phyloP scores from a whole-genome alignment of 2,113 vertebrate species.

The Anas platyrhynchos region DNA sequence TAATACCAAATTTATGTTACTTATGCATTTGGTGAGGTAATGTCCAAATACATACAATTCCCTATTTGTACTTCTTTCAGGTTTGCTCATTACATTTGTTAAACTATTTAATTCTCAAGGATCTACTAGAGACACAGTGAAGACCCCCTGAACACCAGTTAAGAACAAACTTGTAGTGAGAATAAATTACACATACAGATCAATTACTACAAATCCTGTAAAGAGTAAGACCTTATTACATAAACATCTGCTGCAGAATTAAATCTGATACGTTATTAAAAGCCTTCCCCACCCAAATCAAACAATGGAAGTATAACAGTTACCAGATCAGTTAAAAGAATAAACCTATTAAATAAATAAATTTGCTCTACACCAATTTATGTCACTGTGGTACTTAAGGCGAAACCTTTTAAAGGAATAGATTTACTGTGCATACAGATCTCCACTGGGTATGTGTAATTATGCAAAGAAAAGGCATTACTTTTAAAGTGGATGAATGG shows the following conservation, averaged over 20 bases:
- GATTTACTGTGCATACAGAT: conserved; percentile 78
- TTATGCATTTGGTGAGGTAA: conserved; percentile 7
- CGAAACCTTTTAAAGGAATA: conserved; percentile 79
- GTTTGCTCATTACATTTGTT: conserved; percentile 42
- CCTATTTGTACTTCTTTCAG: background rate
- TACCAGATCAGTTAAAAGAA: conserved; percentile 76
- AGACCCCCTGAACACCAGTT: conserved; percentile 63
- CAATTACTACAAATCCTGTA: conserved; percentile 65
- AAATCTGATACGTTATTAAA: conserved; percentile 72
- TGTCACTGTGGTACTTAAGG: conserved; percentile 78
- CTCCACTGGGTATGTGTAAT: conserved; percentile 77
- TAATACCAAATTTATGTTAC: background rate
- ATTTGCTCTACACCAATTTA: conserved; percentile 77
- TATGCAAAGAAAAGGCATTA: conserved; percentile 79
- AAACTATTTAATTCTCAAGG: conserved; percentile 63
- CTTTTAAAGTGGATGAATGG: conserved; percentile 81
- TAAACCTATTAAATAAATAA: conserved; percentile 83
- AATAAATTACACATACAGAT: conserved; percentile 69
- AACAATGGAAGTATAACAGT: conserved; percentile 71
- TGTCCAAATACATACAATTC: background rate
- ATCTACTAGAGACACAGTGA: conserved; percentile 26
- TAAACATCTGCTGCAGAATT: conserved; percentile 73
- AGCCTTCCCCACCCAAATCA: conserved; percentile 51
- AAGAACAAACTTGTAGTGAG: conserved; percentile 70
- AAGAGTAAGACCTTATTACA: conserved; percentile 54